Evolutionary conservation across 2,797 vertebrate species (phyloP).

Genomic region (Parauchenoglanis punctatus): DNA sequence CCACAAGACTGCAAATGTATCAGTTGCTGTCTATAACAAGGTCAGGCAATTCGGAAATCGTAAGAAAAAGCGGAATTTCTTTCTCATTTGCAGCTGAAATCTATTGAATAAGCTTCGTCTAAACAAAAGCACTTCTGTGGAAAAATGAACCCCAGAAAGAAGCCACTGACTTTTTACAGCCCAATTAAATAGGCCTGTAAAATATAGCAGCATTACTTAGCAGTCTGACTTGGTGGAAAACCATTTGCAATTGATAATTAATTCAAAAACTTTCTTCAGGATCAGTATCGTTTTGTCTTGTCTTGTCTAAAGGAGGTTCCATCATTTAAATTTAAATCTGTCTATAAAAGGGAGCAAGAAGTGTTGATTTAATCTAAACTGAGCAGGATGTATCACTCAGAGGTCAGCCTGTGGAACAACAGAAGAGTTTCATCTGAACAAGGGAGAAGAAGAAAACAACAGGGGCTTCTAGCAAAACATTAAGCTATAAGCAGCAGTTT

Average conservation of each 20-base stretch:
- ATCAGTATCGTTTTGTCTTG: not conserved
- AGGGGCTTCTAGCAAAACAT: not conserved
- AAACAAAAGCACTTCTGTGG: slow-evolving; percentile 41
- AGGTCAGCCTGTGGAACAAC: slow-evolving; percentile 5
- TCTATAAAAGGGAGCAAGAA: slow-evolving; percentile 16
- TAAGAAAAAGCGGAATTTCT: slow-evolving; percentile 25
- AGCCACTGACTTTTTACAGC: slow-evolving; percentile 54
- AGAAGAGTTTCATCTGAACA: slow-evolving; percentile 24
- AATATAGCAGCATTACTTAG: slow-evolving; percentile 50
- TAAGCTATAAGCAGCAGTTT: not conserved
- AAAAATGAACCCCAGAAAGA: slow-evolving; percentile 50
- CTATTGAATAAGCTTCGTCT: slow-evolving; percentile 34
- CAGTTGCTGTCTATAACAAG: slow-evolving; percentile 39
- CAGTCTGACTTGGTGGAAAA: slow-evolving; percentile 41
- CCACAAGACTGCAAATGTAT: slow-evolving; percentile 18
- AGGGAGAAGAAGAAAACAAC: not conserved
- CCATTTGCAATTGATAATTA: slow-evolving; percentile 40
- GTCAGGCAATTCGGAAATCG: slow-evolving; percentile 47
- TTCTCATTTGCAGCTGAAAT: slow-evolving; percentile 50
- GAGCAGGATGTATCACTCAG: slow-evolving; percentile 14
- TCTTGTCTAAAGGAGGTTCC: slow-evolving; percentile 32
- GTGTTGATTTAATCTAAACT: slow-evolving; percentile 29
- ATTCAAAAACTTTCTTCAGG: not conserved
- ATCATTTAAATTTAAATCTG: not conserved
- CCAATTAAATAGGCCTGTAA: slow-evolving; percentile 57